Base-by-base conservation (phyloP, 1,140 invertebrate genomes). In the Bombyx mandarina region DNA sequence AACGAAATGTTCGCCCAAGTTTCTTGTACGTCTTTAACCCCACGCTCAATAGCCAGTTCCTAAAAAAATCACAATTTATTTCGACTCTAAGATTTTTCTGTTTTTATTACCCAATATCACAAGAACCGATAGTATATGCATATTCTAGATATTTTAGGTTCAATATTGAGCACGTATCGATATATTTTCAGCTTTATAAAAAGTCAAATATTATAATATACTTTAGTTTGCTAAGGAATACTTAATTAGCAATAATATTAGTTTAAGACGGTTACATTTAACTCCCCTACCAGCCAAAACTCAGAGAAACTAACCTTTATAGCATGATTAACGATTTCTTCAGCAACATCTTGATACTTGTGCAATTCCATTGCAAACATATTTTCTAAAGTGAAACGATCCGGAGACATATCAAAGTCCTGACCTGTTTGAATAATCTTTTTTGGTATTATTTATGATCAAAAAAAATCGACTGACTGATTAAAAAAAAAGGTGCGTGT, bases 331-430 rank as follows among this genome's bases (percentile, higher is more conserved):
- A 98, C 93, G 56, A 98, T 97, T 69, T 93, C 91, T 75, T 96
- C 93, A 18, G 92, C 94, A 8, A 94, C 93, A 0, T 96, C 95
- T 75, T 94, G 92, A 72, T 95, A 95, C 61, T 93, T 91, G 69
- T 96, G 93, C 56, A 97, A 77, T 71, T 98, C 93, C 95, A 98
- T 97, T 1, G 92, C 90, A 85, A 98, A 98, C 91, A 98, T 94
- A 70, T 97, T 96, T 60, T 95, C 93, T 56, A 98, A 84, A 0
- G 95, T 98, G 70, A 97, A 97, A 57, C 92, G 90, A 4, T 95
- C 92, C 1, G 95, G 92, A 3, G 93, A 90, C 92, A 97, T 97
- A 73, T 97, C 95, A 73, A 98, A 97, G 60, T 90, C 79, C 65
- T 93, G 88, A 2, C 88, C 90, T 88, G 57, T 51, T 18, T 8